Conservation (phyloP, 2,797 vertebrate genomes). For the Trachurus trachurus region DNA sequence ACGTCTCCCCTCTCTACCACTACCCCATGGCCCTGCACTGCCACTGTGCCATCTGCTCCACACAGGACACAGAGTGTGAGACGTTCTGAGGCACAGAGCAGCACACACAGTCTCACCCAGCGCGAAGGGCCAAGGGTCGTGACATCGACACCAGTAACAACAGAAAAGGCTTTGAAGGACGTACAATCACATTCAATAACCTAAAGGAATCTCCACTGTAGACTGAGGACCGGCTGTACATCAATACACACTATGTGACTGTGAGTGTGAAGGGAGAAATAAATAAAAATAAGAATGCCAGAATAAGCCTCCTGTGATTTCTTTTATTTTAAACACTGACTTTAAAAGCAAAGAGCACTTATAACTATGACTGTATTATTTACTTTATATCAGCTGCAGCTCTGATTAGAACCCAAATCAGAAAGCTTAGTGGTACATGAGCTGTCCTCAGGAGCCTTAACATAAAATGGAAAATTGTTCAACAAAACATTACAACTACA, state of each 20-base stretch:
- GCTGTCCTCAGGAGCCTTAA: background rate
- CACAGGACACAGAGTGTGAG: slow-evolving; percentile 85
- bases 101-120: background rate
- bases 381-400: too few relatives aligned
- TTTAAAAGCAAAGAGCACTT: background rate
- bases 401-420: background rate
- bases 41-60: slow-evolving; percentile 83
- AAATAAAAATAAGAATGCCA: background rate
- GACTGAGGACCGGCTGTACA: background rate
- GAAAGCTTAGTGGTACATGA: background rate
- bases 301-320: slow-evolving; percentile 13
- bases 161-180: too few relatives aligned
- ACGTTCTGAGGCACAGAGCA: slow-evolving; percentile 74
- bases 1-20: slow-evolving; percentile 82
- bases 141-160: too few relatives aligned
- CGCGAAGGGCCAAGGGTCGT: background rate
- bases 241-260: background rate
- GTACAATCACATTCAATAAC: background rate
- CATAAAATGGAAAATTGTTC: background rate
- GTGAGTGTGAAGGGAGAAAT: background rate
- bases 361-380: background rate
- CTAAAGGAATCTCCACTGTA: background rate
- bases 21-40: slow-evolving; percentile 85
- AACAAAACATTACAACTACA: slow-evolving; percentile 1
- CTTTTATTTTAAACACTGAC: background rate